Percentiles rank a stretch among this genome's conserved stretches.
These are phyloP conservation scores for Cyphomyrus plagiostoma DNA, from an alignment of 2,113 vertebrate species.

Conservation along the genomic window DNA sequence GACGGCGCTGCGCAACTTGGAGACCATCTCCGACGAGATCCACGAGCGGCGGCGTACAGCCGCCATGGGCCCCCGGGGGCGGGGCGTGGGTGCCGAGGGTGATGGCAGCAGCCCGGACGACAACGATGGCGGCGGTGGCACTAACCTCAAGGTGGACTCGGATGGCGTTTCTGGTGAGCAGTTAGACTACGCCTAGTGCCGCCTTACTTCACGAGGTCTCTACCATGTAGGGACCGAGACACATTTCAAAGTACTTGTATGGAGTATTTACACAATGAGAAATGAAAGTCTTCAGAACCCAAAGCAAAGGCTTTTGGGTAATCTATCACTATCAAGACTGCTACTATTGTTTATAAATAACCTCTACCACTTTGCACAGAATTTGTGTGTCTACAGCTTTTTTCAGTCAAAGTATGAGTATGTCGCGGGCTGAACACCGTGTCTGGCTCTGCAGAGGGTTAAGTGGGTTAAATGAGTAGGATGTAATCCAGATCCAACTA, in stretches of 20 bases:
- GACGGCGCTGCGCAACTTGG: conserved; percentile 84
- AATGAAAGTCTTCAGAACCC: not conserved
- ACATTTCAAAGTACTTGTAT: not conserved
- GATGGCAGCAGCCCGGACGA: conserved; percentile 47
- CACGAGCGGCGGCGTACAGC: conserved; percentile 77
- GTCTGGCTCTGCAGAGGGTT: not conserved
- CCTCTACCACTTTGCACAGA: not conserved
- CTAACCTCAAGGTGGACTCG: conserved; percentile 61
- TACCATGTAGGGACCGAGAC: not conserved
- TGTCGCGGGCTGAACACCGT: not conserved
- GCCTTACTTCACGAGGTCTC: not conserved
- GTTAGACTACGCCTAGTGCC: not conserved
- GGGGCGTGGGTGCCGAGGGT: conserved; percentile 84
- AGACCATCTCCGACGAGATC: conserved; percentile 95
- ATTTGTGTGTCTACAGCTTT: not conserved
- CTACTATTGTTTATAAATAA: not conserved
- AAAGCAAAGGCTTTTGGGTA: not conserved
- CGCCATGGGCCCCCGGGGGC: conserved; percentile 78
- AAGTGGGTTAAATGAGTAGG: not conserved
- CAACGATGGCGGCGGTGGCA: conserved; percentile 50
- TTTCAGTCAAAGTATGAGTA: not conserved
- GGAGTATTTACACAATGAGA: not conserved
- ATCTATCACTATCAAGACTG: not conserved
- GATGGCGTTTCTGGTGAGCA: conserved; percentile 84
- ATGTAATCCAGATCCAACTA: not conserved